phyloP scores from a whole-genome alignment of 2,113 vertebrate species.

The Acrocephalus arundinaceus region DNA sequence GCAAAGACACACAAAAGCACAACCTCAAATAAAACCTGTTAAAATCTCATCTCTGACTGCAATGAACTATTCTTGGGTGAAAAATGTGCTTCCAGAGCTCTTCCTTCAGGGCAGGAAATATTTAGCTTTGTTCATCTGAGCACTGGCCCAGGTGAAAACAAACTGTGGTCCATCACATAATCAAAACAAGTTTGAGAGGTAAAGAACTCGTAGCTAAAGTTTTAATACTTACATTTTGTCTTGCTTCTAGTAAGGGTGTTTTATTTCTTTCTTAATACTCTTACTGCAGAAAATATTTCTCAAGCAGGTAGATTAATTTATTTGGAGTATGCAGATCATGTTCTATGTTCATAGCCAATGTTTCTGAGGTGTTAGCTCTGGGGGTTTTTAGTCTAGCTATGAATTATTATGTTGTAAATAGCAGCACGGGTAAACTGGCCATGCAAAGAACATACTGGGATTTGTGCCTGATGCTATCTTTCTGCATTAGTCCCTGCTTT shows the following conservation, averaged over 20 bases:
- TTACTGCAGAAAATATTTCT: neutral
- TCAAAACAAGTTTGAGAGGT: neutral
- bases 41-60: neutral
- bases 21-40: neutral
- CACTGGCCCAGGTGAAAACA: neutral
- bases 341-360: neutral
- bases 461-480: neutral
- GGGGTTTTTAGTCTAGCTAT: neutral
- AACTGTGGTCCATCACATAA: neutral
- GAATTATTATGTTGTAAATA: neutral
- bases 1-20: neutral
- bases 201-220: neutral
- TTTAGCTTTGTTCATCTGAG: neutral
- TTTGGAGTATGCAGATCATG: neutral
- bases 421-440: neutral
- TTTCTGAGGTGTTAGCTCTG: neutral
- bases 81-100: neutral
- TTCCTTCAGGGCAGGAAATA: neutral
- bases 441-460: neutral
- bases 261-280: neutral
- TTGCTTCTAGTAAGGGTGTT: neutral
- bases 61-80: neutral
- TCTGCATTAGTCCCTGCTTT: neutral
- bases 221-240: neutral
- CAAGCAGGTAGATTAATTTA: neutral